These are phyloP conservation scores for Gasteruption jaculator DNA, from an alignment of 2,888 invertebrate genomes.

Conservation along the genomic window DNA sequence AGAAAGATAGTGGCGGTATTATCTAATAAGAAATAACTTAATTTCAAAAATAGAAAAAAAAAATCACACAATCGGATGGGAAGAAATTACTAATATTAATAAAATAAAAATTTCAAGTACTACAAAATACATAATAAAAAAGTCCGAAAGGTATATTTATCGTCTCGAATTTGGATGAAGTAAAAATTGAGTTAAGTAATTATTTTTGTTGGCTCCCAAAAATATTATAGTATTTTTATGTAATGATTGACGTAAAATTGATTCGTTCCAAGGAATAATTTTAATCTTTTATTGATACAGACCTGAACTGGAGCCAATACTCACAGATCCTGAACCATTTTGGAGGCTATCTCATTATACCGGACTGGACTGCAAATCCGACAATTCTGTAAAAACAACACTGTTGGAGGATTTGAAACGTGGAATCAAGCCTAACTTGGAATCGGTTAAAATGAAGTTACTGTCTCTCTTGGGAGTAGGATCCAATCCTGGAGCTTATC, in stretches of 20 bases:
- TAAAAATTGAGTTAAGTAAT: too few relatives aligned
- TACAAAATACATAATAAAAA: too few relatives aligned
- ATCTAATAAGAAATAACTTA: constrained; percentile 18
- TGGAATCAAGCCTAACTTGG: constrained; percentile 46
- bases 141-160: background rate
- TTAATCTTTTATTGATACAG: constrained; percentile 23
- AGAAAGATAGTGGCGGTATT: too few relatives aligned
- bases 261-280: background rate
- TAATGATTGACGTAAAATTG: constrained; percentile 1
- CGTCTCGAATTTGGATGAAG: background rate
- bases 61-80: background rate
- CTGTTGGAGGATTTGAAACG: constrained; percentile 52
- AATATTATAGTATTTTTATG: too few relatives aligned
- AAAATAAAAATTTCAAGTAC: too few relatives aligned
- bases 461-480: constrained; percentile 65
- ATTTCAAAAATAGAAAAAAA: background rate
- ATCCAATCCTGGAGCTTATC: constrained; percentile 71
- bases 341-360: constrained; percentile 86
- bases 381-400: constrained; percentile 34
- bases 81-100: background rate
- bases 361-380: constrained; percentile 60
- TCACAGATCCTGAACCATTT: constrained; percentile 73
- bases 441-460: constrained; percentile 50
- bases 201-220: too few relatives aligned
- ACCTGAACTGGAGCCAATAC: constrained; percentile 59